Percentiles rank a stretch among this genome's conserved stretches.
Conservation (phyloP, 2,797 vertebrate species). For the Austrolebias charrua region DNA sequence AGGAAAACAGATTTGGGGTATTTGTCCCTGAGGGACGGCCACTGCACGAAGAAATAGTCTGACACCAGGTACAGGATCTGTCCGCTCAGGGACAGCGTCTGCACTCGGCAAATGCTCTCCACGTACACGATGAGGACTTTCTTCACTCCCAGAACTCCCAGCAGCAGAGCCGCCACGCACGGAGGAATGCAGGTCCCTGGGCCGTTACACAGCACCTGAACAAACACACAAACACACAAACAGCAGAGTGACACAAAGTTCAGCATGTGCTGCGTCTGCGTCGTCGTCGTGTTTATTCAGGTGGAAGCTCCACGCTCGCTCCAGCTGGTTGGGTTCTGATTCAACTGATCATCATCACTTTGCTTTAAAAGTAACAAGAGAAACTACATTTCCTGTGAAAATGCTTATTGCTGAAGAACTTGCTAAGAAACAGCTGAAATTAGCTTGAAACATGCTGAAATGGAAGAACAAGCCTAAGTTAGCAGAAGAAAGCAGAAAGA, state of each 20-base stretch:
- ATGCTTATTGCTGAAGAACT: too few species aligned
- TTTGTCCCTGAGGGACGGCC: constrained; percentile 87
- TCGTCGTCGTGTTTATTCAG: too few species aligned
- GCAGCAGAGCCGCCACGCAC: constrained; percentile 86
- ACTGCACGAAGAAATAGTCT: constrained; percentile 94
- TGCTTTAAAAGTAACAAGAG: too few species aligned
- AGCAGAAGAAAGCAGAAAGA: too few species aligned
- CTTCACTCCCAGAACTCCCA: constrained; percentile 88
- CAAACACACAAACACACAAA: constrained; percentile 42
- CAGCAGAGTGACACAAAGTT: constrained; percentile 9
- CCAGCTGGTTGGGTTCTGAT: too few species aligned
- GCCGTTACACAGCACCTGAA: constrained; percentile 94
- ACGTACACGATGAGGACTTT: constrained; percentile 89
- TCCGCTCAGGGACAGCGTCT: constrained; percentile 90
- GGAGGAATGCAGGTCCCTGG: constrained; percentile 94
- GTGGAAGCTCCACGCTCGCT: too few species aligned
- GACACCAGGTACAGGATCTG: constrained; percentile 87
- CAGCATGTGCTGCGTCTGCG: too few species aligned
- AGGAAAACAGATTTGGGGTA: constrained; percentile 90
- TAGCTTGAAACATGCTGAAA: too few species aligned
- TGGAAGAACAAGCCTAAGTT: too few species aligned
- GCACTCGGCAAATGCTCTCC: constrained; percentile 93
- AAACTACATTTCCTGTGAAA: too few species aligned
- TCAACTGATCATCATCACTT: too few species aligned
- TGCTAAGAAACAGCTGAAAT: too few species aligned